phyloP scores from a whole-genome alignment of 2,888 invertebrate species.

The Hybos culiciformis region DNA sequence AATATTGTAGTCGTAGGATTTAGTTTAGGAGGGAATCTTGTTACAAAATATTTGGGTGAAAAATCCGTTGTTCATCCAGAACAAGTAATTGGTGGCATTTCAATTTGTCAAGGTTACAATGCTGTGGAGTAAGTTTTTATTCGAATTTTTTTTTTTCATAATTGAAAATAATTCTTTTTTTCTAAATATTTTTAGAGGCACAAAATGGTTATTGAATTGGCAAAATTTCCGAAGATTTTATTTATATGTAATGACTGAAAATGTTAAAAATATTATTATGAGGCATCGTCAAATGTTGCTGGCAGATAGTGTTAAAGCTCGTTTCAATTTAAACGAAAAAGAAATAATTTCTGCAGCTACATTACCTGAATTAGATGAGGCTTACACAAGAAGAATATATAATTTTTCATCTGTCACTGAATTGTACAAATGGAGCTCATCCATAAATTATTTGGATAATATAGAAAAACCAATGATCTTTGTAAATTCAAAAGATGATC shows the following conservation, averaged over 20 bases:
- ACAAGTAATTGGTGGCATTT: conserved; percentile 75
- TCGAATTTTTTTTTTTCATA: not conserved
- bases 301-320: conserved; percentile 55
- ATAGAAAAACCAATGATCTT: conserved; percentile 80
- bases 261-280: conserved; percentile 76
- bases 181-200: conserved; percentile 46
- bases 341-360: conserved; percentile 78
- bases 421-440: conserved; percentile 75
- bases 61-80: conserved; percentile 44
- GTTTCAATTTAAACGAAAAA: conserved; percentile 58
- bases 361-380: conserved; percentile 75
- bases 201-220: conserved; percentile 72
- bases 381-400: conserved; percentile 67
- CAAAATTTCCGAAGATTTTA: conserved; percentile 81
- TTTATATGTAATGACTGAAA: conserved; percentile 85
- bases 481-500: conserved; percentile 84
- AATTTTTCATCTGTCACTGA: conserved; percentile 66
- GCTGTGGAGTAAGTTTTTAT: conserved; percentile 64
- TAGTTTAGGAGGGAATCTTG: conserved; percentile 84
- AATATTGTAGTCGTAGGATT: conserved; percentile 78
- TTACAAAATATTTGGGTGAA: conserved; percentile 88
- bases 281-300: conserved; percentile 65
- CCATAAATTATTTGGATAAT: conserved; percentile 60
- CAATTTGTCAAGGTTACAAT: conserved; percentile 90
- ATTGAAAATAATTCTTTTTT: not conserved